Evolutionary conservation across 2,888 invertebrate species (phyloP).

Genomic region (Halictus ligatus): DNA sequence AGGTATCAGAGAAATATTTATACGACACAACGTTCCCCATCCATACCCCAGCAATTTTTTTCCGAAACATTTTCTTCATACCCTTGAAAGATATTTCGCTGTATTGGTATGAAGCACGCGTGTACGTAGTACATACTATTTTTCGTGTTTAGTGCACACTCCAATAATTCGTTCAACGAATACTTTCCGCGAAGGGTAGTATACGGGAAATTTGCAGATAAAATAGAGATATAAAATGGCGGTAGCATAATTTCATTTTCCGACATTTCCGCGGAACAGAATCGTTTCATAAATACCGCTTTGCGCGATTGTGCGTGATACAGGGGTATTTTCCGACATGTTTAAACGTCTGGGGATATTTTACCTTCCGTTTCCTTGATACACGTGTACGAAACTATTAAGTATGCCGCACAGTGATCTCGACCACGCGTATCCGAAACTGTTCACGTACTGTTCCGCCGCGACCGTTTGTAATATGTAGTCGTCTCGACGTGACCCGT

Average conservation of each 20-base stretch:
- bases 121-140: neutral
- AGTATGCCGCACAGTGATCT: slow-evolving; percentile 22
- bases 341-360: neutral
- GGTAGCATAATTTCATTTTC: neutral
- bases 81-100: no score
- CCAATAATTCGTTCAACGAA: neutral
- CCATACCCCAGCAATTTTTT: no score
- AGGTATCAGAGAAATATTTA: no score
- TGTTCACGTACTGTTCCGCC: slow-evolving; percentile 21
- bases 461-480: neutral
- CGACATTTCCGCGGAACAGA: neutral
- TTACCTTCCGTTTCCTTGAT: neutral
- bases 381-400: slow-evolving; percentile 1
- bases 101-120: no score
- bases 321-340: neutral
- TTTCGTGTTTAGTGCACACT: neutral
- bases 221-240: neutral
- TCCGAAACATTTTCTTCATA: no score
- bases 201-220: neutral
- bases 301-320: neutral
- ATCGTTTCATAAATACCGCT: neutral
- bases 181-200: neutral
- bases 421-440: slow-evolving; percentile 6
- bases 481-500: slow-evolving; percentile 1
- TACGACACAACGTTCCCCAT: no score